Base-by-base conservation (phyloP, 2,113 vertebrate genomes). In the Dolichallabes microphthalmus region DNA sequence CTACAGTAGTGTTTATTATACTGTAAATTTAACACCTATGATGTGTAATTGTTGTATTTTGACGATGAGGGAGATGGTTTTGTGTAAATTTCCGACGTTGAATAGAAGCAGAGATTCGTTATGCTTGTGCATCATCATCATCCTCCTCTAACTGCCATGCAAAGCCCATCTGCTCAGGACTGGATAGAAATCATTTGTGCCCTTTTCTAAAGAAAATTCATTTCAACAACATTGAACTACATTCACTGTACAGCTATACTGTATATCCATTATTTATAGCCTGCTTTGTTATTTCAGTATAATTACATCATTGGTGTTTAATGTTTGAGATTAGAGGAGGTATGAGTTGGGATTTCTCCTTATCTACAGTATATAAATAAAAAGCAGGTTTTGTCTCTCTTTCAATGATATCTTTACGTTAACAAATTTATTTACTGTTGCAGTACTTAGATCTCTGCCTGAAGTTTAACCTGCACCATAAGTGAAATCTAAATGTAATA, bases 101-200 rank as follows among this genome's bases (percentile, higher is more conserved):
- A 57, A 30, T 4, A 30, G 19, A 77, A 55, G 52, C 52, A 20
- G 27, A 77, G 30, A 77, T 8, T 20, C n/a, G 17, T 57, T 77
- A 32, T 20, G 27, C 58, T 32, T 32, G 8, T 32, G 45, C 39
- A 19, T 22, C 64, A 30, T 52, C 52, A 32, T 50, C 8, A 20
- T 78, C 25, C 52, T 60, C 53, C 53, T 82, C 20, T 14, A 78
- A 84, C 82, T 85, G 80, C 22, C 57, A 85, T 86, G 74, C 80
- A 83, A 83, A 86, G 39, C 68, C n/a, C 69, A 74, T 27, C 4
- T 63, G 53, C 39, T 30, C 1, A 22, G 45, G 3, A 53, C 50
- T 52, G 25, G 25, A 50, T 20, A 25, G 19, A 55, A 68, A 12
- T 22, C 0, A 35, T 32, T 58, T 32, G 19, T 27, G 19, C 45